A percentile compares a stretch with the other conserved stretches of the same genome.
phyloP scores from a whole-genome alignment of 2,797 vertebrate species.

The Mus minutoides region DNA sequence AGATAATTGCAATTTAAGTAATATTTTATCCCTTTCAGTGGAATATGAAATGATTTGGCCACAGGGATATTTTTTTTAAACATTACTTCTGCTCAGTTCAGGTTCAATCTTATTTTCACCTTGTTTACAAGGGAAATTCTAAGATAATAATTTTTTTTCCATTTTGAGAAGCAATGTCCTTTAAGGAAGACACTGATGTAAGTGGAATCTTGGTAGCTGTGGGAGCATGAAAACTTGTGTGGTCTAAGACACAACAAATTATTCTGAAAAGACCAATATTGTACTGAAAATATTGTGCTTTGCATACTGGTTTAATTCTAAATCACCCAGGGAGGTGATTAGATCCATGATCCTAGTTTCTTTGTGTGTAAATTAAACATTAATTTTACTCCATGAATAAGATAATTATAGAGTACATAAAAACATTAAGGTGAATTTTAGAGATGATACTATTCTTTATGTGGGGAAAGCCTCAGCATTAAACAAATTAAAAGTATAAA shows the following conservation, averaged over 20 bases:
- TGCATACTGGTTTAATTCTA: background rate
- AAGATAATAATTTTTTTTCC: background rate
- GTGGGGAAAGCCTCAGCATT: background rate
- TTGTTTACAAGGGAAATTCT: constrained; percentile 36
- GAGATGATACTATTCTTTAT: background rate
- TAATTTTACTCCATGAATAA: constrained; percentile 13
- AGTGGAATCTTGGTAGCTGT: background rate
- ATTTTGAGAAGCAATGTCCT: background rate
- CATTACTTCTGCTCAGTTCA: constrained; percentile 34
- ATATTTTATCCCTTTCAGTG: constrained; percentile 56
- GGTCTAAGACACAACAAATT: background rate
- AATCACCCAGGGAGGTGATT: background rate
- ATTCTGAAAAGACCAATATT: background rate
- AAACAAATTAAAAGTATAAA: constrained; percentile 29
- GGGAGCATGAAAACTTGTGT: background rate
- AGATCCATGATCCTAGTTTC: constrained; percentile 6
- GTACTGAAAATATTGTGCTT: background rate
- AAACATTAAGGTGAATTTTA: background rate
- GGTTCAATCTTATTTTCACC: constrained; percentile 60
- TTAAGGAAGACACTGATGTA: background rate
- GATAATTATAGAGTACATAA: background rate
- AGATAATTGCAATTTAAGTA: constrained; percentile 69
- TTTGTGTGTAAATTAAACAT: background rate
- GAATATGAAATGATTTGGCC: constrained; percentile 57
- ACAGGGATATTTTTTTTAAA: background rate